Conservation (phyloP, 2,888 invertebrate species). For the Luperina nickerlii region DNA sequence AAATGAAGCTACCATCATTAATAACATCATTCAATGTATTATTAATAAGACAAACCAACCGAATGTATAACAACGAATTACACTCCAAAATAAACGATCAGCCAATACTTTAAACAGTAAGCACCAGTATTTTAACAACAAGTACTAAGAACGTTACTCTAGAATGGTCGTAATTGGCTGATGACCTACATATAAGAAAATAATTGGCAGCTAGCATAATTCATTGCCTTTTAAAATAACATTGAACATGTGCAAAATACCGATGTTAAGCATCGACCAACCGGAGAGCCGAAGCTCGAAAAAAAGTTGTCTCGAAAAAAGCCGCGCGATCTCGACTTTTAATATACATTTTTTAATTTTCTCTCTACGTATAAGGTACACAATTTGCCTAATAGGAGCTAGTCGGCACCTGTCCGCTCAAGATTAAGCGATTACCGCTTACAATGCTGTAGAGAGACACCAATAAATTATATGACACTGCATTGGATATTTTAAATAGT, state of each 20-base stretch:
- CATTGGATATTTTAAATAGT: constrained; percentile 71
- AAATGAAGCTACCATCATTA: constrained; percentile 24
- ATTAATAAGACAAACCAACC: constrained; percentile 38
- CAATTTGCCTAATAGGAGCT: constrained; percentile 73
- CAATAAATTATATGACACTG: constrained; percentile 78
- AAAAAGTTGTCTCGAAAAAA: constrained; percentile 56
- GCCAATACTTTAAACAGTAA: constrained; percentile 23
- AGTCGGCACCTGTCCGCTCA: constrained; percentile 72
- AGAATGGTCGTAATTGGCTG: constrained; percentile 55
- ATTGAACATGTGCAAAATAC: constrained; percentile 74
- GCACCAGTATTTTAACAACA: constrained; percentile 38
- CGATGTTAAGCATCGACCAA: constrained; percentile 57
- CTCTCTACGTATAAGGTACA: constrained; percentile 66
- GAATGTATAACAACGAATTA: constrained; percentile 41
- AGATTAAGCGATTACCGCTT: constrained; percentile 79
- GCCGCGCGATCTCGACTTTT: constrained; percentile 36
- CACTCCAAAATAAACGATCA: constrained; percentile 11
- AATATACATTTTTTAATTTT: constrained; percentile 58
- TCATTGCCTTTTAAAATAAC: constrained; percentile 68
- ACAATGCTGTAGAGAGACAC: constrained; percentile 64
- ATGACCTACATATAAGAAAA: constrained; percentile 63
- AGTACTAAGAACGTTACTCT: constrained; percentile 23
- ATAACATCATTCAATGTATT: constrained; percentile 23
- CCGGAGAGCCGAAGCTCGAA: constrained; percentile 30
- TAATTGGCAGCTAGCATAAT: constrained; percentile 65